A percentile compares a stretch with the other conserved stretches of the same genome.
These are phyloP conservation scores for Apodemus speciosus DNA, from an alignment of 2,113 vertebrate genomes.

Conservation along the genomic window DNA sequence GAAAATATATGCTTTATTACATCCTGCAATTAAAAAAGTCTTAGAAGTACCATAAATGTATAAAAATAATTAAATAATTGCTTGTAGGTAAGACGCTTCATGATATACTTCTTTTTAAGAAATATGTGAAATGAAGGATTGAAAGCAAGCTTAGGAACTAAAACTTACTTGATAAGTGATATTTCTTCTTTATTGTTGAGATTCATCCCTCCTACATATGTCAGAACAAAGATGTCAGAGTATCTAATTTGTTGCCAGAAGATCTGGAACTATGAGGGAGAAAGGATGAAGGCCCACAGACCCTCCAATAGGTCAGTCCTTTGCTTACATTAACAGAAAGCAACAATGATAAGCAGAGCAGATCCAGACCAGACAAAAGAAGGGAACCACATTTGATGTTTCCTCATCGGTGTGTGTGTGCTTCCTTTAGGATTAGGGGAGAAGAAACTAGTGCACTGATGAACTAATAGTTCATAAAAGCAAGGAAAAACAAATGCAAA, in stretches of 20 bases:
- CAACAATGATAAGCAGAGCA: background rate
- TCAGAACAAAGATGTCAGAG: rapidly evolving
- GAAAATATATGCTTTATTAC: background rate
- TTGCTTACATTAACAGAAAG: background rate
- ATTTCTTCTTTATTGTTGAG: too few species aligned
- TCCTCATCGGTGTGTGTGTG: background rate
- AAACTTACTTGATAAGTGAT: background rate
- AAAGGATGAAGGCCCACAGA: background rate
- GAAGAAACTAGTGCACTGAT: background rate
- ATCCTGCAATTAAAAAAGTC: too few species aligned
- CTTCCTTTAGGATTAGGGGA: background rate
- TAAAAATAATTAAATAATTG: background rate
- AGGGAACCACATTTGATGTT: background rate
- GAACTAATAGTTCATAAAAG: background rate
- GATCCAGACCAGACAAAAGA: background rate
- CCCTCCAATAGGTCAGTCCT: background rate
- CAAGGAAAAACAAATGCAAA: background rate
- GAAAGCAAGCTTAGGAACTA: background rate
- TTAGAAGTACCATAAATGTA: background rate
- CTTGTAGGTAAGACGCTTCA: background rate
- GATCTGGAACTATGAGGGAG: rapidly evolving
- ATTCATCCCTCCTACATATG: rapidly evolving
- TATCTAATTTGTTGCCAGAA: background rate
- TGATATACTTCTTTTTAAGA: background rate
- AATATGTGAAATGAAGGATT: background rate